Conservation (phyloP, 2,797 vertebrate species). For the Sebastes miniatus region DNA sequence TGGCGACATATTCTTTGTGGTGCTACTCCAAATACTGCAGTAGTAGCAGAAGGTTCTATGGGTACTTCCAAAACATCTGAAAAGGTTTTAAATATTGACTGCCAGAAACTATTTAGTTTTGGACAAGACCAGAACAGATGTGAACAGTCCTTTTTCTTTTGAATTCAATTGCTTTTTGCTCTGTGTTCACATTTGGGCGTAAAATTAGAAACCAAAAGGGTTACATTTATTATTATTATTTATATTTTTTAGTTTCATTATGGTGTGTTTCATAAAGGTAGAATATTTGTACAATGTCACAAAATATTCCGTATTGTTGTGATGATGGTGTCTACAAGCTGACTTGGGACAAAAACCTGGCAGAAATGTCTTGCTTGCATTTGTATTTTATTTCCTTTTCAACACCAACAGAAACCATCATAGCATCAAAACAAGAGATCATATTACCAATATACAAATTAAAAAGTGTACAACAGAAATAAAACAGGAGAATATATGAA, state of each 20-base stretch:
- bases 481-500: constrained; percentile 51
- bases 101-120: no score
- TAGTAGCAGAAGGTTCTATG: no score
- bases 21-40: no score
- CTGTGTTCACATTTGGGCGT: no score
- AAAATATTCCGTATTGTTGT: background rate
- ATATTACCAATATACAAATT: constrained; percentile 72
- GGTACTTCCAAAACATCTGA: no score
- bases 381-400: constrained; percentile 69
- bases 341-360: background rate
- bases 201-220: background rate
- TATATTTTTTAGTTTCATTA: background rate
- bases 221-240: background rate
- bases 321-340: background rate
- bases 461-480: constrained; percentile 72
- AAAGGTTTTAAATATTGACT: no score
- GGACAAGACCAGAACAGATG: no score
- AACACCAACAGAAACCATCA: constrained; percentile 83
- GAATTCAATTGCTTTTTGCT: no score
- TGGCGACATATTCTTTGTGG: no score
- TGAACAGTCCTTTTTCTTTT: constrained; percentile 28
- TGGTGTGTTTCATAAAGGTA: background rate
- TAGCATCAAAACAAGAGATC: constrained; percentile 80
- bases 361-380: background rate
- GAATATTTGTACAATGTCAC: background rate